A percentile compares a stretch with the other conserved stretches of the same genome.
These are phyloP conservation scores for Apis mellifera DNA, from an alignment of 1,140 invertebrate genomes.

Conservation along the genomic window Amel_HAv3.1 CM009939.2:2590501-2591000, in stretches of 20 bases:
- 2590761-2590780: not conserved
- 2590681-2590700: not conserved
- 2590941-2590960: slow-evolving; percentile 45
- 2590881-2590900: not conserved
- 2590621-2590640: not conserved
- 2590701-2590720: not conserved
- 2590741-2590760: not conserved
- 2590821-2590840: slow-evolving; percentile 25
- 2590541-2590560: too few species aligned
- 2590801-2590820: not conserved
- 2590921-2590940: slow-evolving; percentile 37
- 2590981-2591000: slow-evolving; percentile 70
- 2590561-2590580: not conserved
- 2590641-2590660: not conserved
- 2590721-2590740: not conserved
- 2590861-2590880: slow-evolving; percentile 19
- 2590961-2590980: slow-evolving; percentile 60
- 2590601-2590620: not conserved
- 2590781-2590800: not conserved
- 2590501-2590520: not conserved
- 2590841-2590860: slow-evolving; percentile 34
- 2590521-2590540: not conserved
- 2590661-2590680: not conserved
- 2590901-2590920: too few species aligned
- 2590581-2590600: not conserved